Conservation (phyloP, 2,113 vertebrate species). For the Bubo bubo region DNA sequence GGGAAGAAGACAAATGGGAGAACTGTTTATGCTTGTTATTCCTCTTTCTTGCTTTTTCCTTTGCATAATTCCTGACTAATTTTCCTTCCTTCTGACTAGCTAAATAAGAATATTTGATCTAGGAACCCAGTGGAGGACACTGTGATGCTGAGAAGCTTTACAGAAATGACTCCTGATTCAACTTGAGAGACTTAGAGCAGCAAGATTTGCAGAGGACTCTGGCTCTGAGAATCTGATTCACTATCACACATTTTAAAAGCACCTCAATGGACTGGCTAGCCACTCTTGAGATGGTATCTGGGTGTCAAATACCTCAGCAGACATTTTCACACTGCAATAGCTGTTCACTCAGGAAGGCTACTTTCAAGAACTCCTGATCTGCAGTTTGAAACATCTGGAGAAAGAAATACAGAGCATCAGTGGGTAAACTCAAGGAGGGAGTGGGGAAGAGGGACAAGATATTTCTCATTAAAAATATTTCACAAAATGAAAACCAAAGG, state of each 20-base stretch:
- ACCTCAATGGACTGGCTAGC: neutral
- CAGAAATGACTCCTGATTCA: neutral
- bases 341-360: neutral
- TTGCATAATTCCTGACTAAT: neutral
- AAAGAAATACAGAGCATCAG: neutral
- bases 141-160: neutral
- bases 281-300: neutral
- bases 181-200: neutral
- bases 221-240: neutral
- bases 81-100: neutral
- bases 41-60: neutral
- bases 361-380: neutral
- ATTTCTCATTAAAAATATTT: neutral
- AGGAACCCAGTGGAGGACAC: neutral
- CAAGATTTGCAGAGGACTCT: neutral
- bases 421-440: neutral
- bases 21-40: neutral
- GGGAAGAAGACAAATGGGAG: neutral
- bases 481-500: neutral
- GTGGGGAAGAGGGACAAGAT: neutral
- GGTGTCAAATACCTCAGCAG: neutral
- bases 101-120: neutral
- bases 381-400: neutral
- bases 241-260: neutral
- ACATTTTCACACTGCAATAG: neutral